Evolutionary conservation across 53 echinoderm and acorn worm genomes (phyloP).

Genomic region (Astropecten irregularis): DNA sequence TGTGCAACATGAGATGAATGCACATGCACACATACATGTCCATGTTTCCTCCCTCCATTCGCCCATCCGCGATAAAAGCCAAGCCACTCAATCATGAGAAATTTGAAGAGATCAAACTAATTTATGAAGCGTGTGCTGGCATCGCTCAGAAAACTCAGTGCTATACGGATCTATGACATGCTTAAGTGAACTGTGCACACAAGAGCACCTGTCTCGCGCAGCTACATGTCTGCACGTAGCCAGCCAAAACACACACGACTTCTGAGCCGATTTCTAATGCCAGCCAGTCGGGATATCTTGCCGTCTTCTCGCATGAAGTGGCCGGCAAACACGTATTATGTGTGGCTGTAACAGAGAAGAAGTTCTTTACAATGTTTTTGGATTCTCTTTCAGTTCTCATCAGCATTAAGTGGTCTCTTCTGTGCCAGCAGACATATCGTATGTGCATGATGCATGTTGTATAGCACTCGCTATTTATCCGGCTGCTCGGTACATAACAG

Average conservation of each 20-base stretch:
- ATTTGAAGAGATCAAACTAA: constrained; percentile 35
- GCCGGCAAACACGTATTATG: not conserved
- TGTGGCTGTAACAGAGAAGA: not conserved
- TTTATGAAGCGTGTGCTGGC: constrained; percentile 21
- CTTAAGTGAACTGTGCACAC: too few relatives aligned
- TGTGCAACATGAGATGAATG: too few relatives aligned
- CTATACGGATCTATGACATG: too few relatives aligned
- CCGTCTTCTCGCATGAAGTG: not conserved
- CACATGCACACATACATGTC: too few relatives aligned
- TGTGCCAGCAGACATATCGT: not conserved
- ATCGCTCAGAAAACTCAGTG: not conserved
- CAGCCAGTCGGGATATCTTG: too few relatives aligned
- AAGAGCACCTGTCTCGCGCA: too few relatives aligned
- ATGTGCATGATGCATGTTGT: not conserved
- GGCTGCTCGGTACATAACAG: not conserved
- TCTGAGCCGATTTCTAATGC: too few relatives aligned
- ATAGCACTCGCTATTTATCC: constrained; percentile 4
- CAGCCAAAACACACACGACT: too few relatives aligned
- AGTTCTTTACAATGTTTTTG: not conserved
- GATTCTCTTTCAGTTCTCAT: not conserved
- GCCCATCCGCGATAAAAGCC: too few relatives aligned
- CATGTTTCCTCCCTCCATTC: too few relatives aligned
- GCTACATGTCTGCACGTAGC: too few relatives aligned
- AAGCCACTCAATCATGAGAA: constrained; percentile 11
- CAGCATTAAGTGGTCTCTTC: not conserved